Evolutionary conservation across 2,113 vertebrate species (phyloP), one percentile per base, ranked within the genome.

Genomic region (Perca schrenkii): DNA sequence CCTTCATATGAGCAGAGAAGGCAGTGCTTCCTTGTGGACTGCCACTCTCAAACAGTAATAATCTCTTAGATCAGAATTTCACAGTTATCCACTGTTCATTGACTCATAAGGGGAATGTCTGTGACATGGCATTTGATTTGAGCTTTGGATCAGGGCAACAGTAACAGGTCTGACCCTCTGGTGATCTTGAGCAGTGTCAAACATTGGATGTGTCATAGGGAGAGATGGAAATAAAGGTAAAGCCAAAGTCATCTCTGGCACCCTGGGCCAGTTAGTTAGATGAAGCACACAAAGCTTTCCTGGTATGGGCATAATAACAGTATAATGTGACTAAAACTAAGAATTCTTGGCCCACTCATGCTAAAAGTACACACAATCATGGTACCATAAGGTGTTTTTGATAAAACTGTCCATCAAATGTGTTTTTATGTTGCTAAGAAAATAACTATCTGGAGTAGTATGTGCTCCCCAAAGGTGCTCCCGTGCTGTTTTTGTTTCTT

Each of bases 161-260:
- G 34, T 65, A 65, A 57, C 31, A 65, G 58, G 22, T 83, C 34
- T 83, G 69, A 79, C 79, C 72, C 65, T 36, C 5, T 69, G 17
- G 15, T 91, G 87, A 92, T 88, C 87, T 91, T 92, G 83, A 88
- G 43, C 58, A 60, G 16, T 40, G 54, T 67, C 12, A 86, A 40
- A 58, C 17, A 31, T 10, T n/a, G 11, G 16, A 3, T 50, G 19
- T 72, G 40, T 46, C 28, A 53, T 53, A 17, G n/a, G 22, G 2
- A 52, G 40, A 19, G 25, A 50, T 31, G 11, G 17, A 22, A 58
- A 22, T 31, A 74, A 49, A 66, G 22, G 16, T 28, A 54, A 14
- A 50, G 16, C 17, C 11, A 43, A 57, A 70, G 6, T 46, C 54
- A 15, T 49, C 14, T 17, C 12, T 34, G 22, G 17, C 19, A 19